Evolutionary conservation across 2,888 invertebrate genomes (phyloP).

Genomic region (Carabus problematicus): DNA sequence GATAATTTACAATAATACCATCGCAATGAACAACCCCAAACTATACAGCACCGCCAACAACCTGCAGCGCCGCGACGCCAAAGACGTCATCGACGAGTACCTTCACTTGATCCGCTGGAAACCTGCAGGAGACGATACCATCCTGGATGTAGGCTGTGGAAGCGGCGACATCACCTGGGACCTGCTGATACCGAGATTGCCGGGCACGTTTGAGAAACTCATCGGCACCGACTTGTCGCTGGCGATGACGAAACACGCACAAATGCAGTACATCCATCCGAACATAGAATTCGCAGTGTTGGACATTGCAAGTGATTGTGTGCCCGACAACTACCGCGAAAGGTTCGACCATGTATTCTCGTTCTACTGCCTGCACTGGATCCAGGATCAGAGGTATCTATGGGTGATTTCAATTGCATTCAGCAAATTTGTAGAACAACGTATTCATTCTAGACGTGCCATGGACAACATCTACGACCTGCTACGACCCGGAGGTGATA

Average conservation of each 20-base stretch:
- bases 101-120: conserved; percentile 62
- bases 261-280: conserved; percentile 60
- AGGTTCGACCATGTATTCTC: conserved; percentile 75
- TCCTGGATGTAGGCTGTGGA: conserved; percentile 78
- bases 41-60: conserved; percentile 73
- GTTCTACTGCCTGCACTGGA: conserved; percentile 83
- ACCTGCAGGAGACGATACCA: conserved; percentile 59
- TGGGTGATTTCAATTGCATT: conserved; percentile 6
- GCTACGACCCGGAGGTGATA: conserved; percentile 72
- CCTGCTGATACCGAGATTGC: conserved; percentile 69
- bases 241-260: conserved; percentile 74
- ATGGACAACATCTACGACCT: conserved; percentile 71
- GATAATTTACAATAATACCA: too few species aligned
- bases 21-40: conserved; percentile 68
- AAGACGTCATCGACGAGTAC: conserved; percentile 70
- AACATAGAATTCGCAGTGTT: conserved; percentile 62
- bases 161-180: conserved; percentile 73
- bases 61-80: conserved; percentile 72
- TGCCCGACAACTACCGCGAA: conserved; percentile 61
- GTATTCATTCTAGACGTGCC: conserved; percentile 61
- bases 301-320: conserved; percentile 65
- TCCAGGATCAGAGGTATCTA: conserved; percentile 72
- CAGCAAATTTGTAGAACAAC: conserved; percentile 18
- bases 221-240: conserved; percentile 75
- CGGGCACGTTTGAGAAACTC: conserved; percentile 62